phyloP scores from a whole-genome alignment of 1,140 invertebrate species.

The Glossosoma conforme region DNA sequence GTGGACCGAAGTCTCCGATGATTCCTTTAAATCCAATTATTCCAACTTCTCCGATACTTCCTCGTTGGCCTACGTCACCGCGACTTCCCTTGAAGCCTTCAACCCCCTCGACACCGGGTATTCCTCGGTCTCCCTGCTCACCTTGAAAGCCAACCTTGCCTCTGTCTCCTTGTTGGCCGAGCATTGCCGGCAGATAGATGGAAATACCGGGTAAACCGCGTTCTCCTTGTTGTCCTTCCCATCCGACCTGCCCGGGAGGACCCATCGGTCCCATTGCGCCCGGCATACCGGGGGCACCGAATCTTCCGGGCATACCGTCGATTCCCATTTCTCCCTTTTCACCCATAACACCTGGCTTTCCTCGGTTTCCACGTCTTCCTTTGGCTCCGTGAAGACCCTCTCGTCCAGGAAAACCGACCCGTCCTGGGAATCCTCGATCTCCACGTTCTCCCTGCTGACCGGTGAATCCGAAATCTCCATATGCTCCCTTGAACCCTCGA shows the following conservation, averaged over 20 bases:
- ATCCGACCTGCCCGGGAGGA: slow-evolving; percentile 42
- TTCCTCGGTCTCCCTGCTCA: slow-evolving; percentile 35
- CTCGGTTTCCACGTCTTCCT: slow-evolving; percentile 43
- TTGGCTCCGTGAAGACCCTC: slow-evolving; percentile 42
- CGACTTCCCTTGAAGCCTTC: slow-evolving; percentile 48
- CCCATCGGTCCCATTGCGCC: slow-evolving; percentile 45
- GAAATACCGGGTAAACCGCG: slow-evolving; percentile 58
- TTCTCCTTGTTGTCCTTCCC: slow-evolving; percentile 55
- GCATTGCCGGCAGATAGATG: slow-evolving; percentile 50
- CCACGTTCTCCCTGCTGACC: slow-evolving; percentile 46
- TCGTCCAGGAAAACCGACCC: slow-evolving; percentile 39
- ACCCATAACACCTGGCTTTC: slow-evolving; percentile 44
- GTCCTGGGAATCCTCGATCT: slow-evolving; percentile 40
- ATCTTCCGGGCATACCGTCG: slow-evolving; percentile 56
- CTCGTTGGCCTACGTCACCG: slow-evolving; percentile 49
- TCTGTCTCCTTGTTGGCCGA: slow-evolving; percentile 42
- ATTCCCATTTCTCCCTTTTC: slow-evolving; percentile 55
- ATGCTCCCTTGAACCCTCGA: slow-evolving; percentile 50
- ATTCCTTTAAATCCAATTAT: slow-evolving; percentile 37
- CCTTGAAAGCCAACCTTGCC: slow-evolving; percentile 42
- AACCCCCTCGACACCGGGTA: slow-evolving; percentile 41
- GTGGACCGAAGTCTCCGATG: slow-evolving; percentile 56
- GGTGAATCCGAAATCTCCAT: slow-evolving; percentile 47
- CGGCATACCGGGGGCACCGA: slow-evolving; percentile 47
- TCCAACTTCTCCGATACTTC: slow-evolving; percentile 46